A percentile compares a stretch with the other conserved stretches of the same genome.
phyloP scores from a whole-genome alignment of 1,140 invertebrate genomes.

The Archivesica marissinica region DNA sequence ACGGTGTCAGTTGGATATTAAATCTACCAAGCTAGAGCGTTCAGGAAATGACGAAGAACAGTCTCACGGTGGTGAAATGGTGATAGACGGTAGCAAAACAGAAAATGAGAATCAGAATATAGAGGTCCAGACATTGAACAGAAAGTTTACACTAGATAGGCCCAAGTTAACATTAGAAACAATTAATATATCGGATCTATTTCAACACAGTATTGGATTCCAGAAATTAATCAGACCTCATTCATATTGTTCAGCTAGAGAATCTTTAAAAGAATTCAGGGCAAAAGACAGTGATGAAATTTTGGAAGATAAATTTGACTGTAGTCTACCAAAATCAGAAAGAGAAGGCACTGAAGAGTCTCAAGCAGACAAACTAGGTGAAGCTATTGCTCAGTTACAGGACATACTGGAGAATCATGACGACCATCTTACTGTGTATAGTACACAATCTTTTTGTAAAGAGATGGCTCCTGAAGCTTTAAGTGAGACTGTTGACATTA shows the following conservation, averaged over 20 bases:
- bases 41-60: no score
- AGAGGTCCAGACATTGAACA: no score
- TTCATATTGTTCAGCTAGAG: conserved; percentile 3
- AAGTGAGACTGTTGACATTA: neutral
- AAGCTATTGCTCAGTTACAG: neutral
- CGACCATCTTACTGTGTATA: neutral
- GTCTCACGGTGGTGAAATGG: no score
- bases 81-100: no score
- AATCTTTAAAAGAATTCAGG: conserved; percentile 16
- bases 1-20: no score
- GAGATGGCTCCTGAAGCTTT: neutral
- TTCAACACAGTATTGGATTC: conserved; percentile 3
- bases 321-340: neutral
- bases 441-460: neutral
- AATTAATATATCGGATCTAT: conserved; percentile 1
- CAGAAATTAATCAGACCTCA: neutral
- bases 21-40: no score
- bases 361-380: neutral
- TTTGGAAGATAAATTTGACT: neutral
- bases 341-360: neutral
- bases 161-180: neutral
- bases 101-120: no score
- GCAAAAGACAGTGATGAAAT: neutral
- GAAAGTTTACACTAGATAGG: no score
- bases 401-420: neutral